Percentiles rank a stretch among this genome's conserved stretches.
These are phyloP conservation scores for Pteropus rufus DNA, from an alignment of 2,797 vertebrate genomes.

Conservation along the genomic window DNA sequence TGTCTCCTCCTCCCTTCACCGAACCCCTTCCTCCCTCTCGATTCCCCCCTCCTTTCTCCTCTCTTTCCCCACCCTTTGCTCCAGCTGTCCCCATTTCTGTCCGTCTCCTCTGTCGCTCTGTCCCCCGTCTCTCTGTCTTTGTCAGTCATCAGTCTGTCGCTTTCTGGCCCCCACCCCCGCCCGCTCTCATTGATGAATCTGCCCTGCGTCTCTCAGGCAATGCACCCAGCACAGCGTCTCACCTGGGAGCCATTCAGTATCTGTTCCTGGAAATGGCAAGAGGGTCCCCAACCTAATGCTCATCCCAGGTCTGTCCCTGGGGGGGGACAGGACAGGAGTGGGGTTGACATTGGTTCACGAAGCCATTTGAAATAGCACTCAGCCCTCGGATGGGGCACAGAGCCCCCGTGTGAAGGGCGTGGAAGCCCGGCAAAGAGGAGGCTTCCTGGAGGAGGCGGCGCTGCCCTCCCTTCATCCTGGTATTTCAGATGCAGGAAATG, in stretches of 20 bases:
- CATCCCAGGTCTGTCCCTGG: accelerated
- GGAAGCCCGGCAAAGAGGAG: too few relatives aligned
- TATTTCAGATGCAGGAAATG: background rate
- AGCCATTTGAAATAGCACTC: background rate
- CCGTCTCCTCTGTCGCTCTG: background rate
- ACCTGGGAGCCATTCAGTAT: background rate
- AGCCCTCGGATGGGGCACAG: too few relatives aligned
- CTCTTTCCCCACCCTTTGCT: too few relatives aligned
- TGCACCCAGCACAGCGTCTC: background rate
- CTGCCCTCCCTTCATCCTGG: background rate
- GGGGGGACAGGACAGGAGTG: too few relatives aligned
- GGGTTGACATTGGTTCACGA: background rate
- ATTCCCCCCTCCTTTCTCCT: background rate
- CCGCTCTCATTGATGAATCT: background rate
- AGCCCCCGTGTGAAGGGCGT: accelerated
- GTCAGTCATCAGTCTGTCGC: background rate
- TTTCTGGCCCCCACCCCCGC: background rate
- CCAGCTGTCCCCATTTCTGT: background rate
- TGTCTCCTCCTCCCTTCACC: background rate
- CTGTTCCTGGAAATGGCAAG: background rate
- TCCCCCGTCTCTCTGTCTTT: background rate
- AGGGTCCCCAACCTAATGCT: accelerated
- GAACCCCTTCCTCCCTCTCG: too few relatives aligned
- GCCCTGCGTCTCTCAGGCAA: accelerated
- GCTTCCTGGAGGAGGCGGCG: background rate